Evolutionary conservation across 2,113 vertebrate genomes (phyloP), one percentile per base, ranked within the genome.

Genomic region (Neogale vison): DNA sequence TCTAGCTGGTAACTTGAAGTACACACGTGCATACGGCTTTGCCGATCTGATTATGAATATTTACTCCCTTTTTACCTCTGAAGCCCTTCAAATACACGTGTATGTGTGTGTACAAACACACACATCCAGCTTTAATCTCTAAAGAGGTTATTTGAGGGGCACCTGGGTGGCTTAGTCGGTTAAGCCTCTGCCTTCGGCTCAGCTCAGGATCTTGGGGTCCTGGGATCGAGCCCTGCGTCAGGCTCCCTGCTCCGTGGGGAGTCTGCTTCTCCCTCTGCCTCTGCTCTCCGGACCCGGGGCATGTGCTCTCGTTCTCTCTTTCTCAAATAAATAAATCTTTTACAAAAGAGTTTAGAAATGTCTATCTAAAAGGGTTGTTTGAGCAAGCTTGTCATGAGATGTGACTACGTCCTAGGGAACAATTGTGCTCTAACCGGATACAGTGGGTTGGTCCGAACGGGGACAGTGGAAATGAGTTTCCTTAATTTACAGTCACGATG

Each of bases 1-100:
- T 63, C 76, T 15, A 80, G 92, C 92, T 92, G 87, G 85, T 95
- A 92, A 77, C 97, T 98, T 0, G 23, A 97, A 97, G 89, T 96
- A 20, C 92, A 17, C 93, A 79, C 57, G 57, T 88, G 74, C 57
- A 52, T 90, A 45, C 77, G 20, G 93, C 97, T 97, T 63, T 85
- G 61, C 57, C 5, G 79, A 85, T 13, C n/a, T 88, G 90, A 82
- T 89, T 97, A 90, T 88, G 93, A 93, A 83, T 72, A 67, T 85
- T 76, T 36, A 92, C 69, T 80, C 85, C 7, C 4, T 95, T 97
- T 98, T 97, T 84, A 88, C 76, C 76, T 93, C 90, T 95, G 93
- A 93, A 69, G 31, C 97, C 92, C 96, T 98, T 91, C 57, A 69
- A 83, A 72, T 55, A 77, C 31, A 71, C 13, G 15, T 36, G 34